phyloP scores from a whole-genome alignment of 2,797 vertebrate species.

The Cygnus olor region DNA sequence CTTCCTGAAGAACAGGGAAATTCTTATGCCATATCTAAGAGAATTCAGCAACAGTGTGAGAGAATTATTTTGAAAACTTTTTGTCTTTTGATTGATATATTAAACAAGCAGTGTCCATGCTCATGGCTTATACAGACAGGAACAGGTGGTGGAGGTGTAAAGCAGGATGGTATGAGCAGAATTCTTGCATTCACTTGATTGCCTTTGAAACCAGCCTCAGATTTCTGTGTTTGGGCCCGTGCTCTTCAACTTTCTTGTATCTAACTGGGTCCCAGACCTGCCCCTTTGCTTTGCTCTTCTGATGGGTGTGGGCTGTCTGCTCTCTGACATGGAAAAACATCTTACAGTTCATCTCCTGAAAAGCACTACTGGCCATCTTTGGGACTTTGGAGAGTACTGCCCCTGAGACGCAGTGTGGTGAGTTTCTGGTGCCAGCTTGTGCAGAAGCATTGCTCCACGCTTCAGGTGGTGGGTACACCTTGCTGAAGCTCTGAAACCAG shows the following conservation, averaged over 20 bases:
- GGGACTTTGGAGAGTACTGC: not conserved
- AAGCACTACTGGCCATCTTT: not conserved
- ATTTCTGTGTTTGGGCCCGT: not conserved
- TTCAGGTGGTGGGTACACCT: not conserved
- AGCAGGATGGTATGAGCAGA: not conserved
- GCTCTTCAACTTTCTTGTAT: not conserved
- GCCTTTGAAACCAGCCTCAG: not conserved
- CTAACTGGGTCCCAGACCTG: not conserved
- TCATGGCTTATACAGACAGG: not conserved
- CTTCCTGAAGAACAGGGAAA: not conserved
- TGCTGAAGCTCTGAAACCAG: not conserved
- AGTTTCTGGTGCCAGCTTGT: not conserved
- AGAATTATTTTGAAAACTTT: not conserved
- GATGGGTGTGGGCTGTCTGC: not conserved
- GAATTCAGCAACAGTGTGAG: not conserved
- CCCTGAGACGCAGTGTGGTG: no score
- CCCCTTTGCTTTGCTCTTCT: not conserved
- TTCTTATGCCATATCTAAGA: not conserved
- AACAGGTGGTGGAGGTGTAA: not conserved
- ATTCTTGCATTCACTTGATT: not conserved
- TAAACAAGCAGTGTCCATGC: not conserved
- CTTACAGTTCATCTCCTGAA: no score
- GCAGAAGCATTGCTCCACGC: not conserved
- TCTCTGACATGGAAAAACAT: not conserved
- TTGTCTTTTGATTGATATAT: rapidly evolving